phyloP scores from a whole-genome alignment of 2,113 vertebrate species.

The Ceyx cyanopectus region DNA sequence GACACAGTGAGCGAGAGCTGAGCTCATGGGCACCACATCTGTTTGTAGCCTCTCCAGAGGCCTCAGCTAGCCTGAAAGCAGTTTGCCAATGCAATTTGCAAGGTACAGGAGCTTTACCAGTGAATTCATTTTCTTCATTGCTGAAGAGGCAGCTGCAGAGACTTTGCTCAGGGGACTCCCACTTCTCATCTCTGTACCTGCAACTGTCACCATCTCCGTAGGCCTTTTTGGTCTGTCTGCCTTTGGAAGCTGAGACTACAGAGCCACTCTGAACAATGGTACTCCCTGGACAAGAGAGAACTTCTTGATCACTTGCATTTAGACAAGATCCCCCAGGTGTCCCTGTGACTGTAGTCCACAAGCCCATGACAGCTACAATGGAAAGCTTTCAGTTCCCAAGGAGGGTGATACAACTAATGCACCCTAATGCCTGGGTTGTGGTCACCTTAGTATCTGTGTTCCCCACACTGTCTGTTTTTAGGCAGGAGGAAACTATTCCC shows the following conservation, averaged over 20 bases:
- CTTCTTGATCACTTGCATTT: background rate
- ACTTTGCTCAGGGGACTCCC: conserved; percentile 70
- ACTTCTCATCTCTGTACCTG: conserved; percentile 55
- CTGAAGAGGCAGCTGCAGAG: conserved; percentile 60
- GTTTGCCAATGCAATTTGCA: background rate
- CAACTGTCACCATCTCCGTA: background rate
- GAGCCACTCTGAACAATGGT: background rate
- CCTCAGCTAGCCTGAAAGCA: conserved; percentile 5
- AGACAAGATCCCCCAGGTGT: background rate
- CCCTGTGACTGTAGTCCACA: background rate
- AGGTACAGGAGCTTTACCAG: conserved; percentile 63
- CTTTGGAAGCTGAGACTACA: background rate
- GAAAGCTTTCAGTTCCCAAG: background rate
- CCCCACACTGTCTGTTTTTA: background rate
- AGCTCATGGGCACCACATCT: background rate
- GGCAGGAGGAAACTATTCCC: background rate
- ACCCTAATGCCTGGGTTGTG: background rate
- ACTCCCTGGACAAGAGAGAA: conserved; percentile 19
- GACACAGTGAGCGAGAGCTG: background rate
- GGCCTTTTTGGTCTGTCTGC: background rate
- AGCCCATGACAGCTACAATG: background rate
- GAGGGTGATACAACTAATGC: background rate
- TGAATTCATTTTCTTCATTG: conserved; percentile 27
- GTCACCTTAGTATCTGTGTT: background rate
- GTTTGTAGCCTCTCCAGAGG: background rate